A percentile compares a stretch with the other conserved stretches of the same genome.
Conservation (phyloP, 2,888 invertebrate genomes). For the Ophraella communa region DNA sequence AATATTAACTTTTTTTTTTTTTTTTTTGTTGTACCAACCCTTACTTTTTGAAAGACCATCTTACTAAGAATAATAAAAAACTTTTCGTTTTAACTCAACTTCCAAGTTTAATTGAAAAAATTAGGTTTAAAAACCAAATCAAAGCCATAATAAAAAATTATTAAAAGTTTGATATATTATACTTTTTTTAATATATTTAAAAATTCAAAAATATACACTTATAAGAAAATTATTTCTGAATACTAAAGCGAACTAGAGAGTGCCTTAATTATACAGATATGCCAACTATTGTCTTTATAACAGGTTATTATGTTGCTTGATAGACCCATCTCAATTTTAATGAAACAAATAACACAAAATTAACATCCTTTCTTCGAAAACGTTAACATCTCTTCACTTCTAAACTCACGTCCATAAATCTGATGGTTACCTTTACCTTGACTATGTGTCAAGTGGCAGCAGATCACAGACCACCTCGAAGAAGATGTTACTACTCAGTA, state of each 20-base stretch:
- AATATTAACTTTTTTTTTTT: too few relatives aligned
- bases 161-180: too few relatives aligned
- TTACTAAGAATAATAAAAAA: too few relatives aligned
- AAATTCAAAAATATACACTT: too few relatives aligned
- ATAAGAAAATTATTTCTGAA: not conserved
- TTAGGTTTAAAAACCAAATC: too few relatives aligned
- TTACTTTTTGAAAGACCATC: too few relatives aligned
- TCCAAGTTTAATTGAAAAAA: too few relatives aligned
- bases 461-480: conserved; percentile 51
- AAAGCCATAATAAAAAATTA: too few relatives aligned
- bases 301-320: conserved; percentile 3
- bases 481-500: conserved; percentile 52
- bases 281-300: not conserved
- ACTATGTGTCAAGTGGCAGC: conserved; percentile 37
- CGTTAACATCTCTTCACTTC: conserved; percentile 27
- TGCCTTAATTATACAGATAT: not conserved
- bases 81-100: too few relatives aligned
- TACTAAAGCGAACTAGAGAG: not conserved
- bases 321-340: conserved; percentile 22
- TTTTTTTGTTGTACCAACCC: too few relatives aligned
- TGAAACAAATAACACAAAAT: conserved; percentile 32
- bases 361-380: conserved; percentile 35
- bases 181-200: too few relatives aligned
- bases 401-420: conserved; percentile 32
- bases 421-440: conserved; percentile 27